Evolutionary conservation across 2,113 vertebrate species (phyloP), one percentile per base, ranked within the genome.

Genomic region (Bambusicola thoracicus): DNA sequence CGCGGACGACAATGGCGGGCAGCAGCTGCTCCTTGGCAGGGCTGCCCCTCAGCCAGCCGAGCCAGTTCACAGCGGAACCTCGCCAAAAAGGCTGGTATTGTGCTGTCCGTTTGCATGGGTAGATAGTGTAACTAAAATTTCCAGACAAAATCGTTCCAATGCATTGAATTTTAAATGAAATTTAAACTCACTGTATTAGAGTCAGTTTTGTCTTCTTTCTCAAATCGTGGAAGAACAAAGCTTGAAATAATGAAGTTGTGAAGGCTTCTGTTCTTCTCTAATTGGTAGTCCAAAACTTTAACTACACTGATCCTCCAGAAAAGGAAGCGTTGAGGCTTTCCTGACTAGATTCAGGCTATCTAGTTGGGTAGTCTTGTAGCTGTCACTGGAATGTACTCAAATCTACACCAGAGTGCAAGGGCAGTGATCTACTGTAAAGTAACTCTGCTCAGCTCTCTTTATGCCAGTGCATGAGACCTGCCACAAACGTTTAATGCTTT

Each of bases 331-430:
- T 58, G 36, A 11, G 32, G 51, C 17, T 51, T 38, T 61, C 59
- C 14, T 61, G 36, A 25, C 34, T 76, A 76, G 27, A 40, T 58
- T 69, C 8, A 70, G 18, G 16, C 22, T 10, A 34, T n/a, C 12
- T 72, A 49, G 4, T 34, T 63, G 4, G 14, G 6, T 65, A 34
- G 14, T 53, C 12, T 59, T 89, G 48, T 63, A 69, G 29, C 63
- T 46, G 25, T 49, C 16, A n/a, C 38, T 25, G 2, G 80, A 72
- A 11, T 72, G 34, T 55, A 22, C 6, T 81, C 27, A 43, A 30
- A 55, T 0, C 8, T 75, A 13, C 74, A 25, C 29, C 61, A 0
- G 0, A 69, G 48, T 69, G 17, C 34, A 46, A 53, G 10, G 24
- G 14, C 3, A 32, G 38, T 30, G 65, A 55, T 3, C 4, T 40